Conservation (phyloP, 2,888 invertebrate species). For the Scrobipalpa atriplicella region DNA sequence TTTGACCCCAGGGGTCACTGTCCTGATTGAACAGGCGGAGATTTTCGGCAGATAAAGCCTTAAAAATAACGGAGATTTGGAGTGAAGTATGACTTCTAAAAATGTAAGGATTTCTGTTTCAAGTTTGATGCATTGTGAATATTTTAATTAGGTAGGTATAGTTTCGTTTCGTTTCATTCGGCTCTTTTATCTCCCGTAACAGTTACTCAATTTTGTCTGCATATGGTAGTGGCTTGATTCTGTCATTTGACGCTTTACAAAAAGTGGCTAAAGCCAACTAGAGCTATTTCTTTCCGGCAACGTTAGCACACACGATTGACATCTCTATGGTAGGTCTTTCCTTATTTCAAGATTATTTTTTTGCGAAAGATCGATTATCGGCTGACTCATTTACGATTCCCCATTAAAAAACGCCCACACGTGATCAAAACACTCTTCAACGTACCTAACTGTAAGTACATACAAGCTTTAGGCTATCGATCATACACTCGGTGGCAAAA, state of each 20-base stretch:
- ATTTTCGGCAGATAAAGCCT: constrained; percentile 14
- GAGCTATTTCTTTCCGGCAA: background rate
- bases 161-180: too few species aligned
- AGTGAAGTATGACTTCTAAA: background rate
- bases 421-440: background rate
- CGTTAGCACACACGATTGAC: background rate
- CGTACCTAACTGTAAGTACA: constrained; percentile 1
- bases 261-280: background rate
- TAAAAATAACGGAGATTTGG: background rate
- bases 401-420: constrained; percentile 6
- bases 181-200: background rate
- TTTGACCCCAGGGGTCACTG: constrained; percentile 3
- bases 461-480: constrained; percentile 1
- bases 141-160: too few species aligned
- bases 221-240: background rate
- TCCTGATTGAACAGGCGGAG: background rate
- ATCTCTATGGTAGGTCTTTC: background rate
- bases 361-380: too few species aligned
- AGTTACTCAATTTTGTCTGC: background rate
- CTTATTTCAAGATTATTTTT: too few species aligned
- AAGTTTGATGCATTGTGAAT: background rate
- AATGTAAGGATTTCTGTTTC: too few species aligned
- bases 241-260: background rate
- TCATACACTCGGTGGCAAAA: constrained; percentile 20
- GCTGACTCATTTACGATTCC: background rate